Percentiles rank a stretch among this genome's conserved stretches.
These are phyloP conservation scores for Aviceda subcristata DNA, from an alignment of 2,113 vertebrate genomes.

Conservation along the genomic window DNA sequence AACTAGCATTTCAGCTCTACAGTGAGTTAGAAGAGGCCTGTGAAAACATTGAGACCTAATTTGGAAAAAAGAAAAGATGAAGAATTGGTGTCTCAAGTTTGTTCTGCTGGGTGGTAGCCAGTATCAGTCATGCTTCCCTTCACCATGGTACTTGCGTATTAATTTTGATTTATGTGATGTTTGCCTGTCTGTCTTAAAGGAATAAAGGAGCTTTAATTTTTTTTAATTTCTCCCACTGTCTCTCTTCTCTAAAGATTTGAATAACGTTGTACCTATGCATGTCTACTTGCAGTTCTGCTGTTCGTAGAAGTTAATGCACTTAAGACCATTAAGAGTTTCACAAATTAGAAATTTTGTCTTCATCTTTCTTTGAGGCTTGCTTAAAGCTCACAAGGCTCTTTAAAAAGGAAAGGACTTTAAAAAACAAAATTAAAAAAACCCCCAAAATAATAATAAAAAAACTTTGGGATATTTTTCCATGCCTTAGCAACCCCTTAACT, in stretches of 20 bases:
- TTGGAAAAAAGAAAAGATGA: slow-evolving; percentile 44
- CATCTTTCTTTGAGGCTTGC: background rate
- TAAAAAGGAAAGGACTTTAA: background rate
- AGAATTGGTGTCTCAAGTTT: slow-evolving; percentile 1
- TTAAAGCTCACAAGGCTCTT: background rate
- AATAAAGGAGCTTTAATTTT: background rate
- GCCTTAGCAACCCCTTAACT: background rate
- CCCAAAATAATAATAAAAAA: background rate
- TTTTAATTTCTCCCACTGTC: background rate
- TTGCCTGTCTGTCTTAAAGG: background rate
- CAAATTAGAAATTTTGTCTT: background rate
- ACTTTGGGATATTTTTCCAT: background rate
- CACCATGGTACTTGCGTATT: background rate
- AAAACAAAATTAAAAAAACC: background rate
- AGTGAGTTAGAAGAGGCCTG: background rate
- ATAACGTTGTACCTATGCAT: fast-evolving
- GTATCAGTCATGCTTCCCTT: background rate
- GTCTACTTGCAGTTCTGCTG: background rate
- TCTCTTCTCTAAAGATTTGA: background rate
- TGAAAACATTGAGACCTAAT: slow-evolving; percentile 14
- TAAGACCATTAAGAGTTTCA: background rate
- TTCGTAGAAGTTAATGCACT: fast-evolving
- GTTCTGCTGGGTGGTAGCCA: slow-evolving; percentile 20
- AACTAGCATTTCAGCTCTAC: background rate
- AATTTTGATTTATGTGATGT: background rate